Base-by-base conservation (phyloP, 2,113 vertebrate genomes). In the Halcyon malimbica region DNA sequence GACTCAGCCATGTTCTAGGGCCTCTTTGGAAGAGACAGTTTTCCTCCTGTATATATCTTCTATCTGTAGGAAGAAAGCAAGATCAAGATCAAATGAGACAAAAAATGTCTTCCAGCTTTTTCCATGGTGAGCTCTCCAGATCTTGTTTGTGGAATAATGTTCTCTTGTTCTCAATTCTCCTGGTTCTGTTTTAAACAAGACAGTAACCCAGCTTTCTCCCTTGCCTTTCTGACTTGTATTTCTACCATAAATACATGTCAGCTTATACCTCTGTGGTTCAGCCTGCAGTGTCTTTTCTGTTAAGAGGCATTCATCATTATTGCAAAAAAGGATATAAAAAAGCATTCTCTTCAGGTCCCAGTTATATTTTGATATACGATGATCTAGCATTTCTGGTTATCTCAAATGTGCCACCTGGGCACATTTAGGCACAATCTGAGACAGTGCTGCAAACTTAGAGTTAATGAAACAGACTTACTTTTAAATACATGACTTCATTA, bases 381-480 rank as follows among this genome's bases (percentile, higher is more conserved):
- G 54, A 80, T 3, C 21, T 76, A 57, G 39, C 35, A 13, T 90
- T 74, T 54, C 37, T 44, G 25, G 14, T 83, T 80, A 73, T 62
- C 50, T 44, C 50, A 28, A 35, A 39, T 42, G 33, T 88, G 31
- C 37, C 68, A 89, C 21, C 24, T 56, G 71, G 48, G 46, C 68
- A 91, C 15, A 83, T 57, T 73, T 89, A 37, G 48, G 44, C 39
- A 74, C 54, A 70, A 82, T 83, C n/a, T 68, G 39, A 87, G 46
- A 84, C 42, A 44, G 29, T 44, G 28, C 78, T 82, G 60, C 48
- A 83, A 78, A 21, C 7, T 54, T 67, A 83, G 53, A 91, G 93
- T 77, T n/a, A 90, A 28, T 29, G 68, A 87, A 90, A 70, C 21
- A 71, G 59, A 31, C 13, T 92, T 94, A 78, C 87, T 94, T 89